Percentiles rank a stretch among this genome's conserved stretches.
Conservation (phyloP, 2,113 vertebrate species). For the Eulemur macaco region DNA sequence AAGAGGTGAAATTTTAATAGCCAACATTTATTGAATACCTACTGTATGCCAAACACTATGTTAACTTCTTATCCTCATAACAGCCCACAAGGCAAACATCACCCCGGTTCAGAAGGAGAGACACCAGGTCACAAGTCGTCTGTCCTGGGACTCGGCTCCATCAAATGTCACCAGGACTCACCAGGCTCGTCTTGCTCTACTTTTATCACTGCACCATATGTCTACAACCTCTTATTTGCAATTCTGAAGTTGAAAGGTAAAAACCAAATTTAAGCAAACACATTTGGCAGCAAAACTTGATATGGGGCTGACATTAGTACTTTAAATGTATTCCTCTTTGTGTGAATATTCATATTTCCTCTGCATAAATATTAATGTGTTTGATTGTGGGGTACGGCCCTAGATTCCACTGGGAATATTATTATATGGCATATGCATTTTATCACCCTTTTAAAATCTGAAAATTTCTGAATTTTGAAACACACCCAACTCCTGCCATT, state of each 20-base stretch:
- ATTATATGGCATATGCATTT: not conserved
- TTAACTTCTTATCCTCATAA: not conserved
- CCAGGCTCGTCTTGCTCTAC: not conserved
- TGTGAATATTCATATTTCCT: constrained; percentile 26
- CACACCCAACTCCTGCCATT: not conserved
- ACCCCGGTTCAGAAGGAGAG: not conserved
- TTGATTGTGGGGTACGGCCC: not conserved
- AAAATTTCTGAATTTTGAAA: constrained; percentile 13
- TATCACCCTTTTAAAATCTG: not conserved
- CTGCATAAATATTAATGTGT: not conserved
- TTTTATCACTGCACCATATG: not conserved
- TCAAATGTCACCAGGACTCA: not conserved
- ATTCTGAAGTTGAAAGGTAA: constrained; percentile 15
- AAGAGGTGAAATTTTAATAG: not conserved
- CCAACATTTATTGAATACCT: not conserved
- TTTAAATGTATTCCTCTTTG: constrained; percentile 41
- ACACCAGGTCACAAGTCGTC: too few species aligned
- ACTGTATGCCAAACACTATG: not conserved
- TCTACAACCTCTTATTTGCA: not conserved
- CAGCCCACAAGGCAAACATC: not conserved
- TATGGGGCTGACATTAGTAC: not conserved
- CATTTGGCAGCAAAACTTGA: constrained; percentile 11
- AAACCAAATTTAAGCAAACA: constrained; percentile 46
- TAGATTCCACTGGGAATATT: not conserved
- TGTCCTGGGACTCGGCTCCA: not conserved